Conservation (phyloP, 2,888 invertebrate species). For the Xylota segnis region DNA sequence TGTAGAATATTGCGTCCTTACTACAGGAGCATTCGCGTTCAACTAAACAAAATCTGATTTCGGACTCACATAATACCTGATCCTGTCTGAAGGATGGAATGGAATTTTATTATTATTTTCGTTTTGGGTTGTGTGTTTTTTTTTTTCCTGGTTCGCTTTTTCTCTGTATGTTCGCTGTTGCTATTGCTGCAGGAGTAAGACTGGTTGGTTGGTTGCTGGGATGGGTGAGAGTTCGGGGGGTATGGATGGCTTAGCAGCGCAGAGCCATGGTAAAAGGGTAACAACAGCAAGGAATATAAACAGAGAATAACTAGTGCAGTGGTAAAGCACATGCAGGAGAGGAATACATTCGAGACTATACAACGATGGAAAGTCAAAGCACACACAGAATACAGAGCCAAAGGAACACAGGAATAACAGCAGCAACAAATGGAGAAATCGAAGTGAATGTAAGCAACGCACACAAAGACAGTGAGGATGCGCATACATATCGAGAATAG, state of each 20-base stretch:
- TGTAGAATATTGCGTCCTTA: slow-evolving; percentile 81
- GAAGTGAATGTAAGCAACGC: slow-evolving; percentile 67
- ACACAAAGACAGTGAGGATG: slow-evolving; percentile 67
- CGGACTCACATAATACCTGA: slow-evolving; percentile 76
- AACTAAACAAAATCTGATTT: slow-evolving; percentile 80
- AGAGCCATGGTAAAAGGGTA: slow-evolving; percentile 74
- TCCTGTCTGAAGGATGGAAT: slow-evolving; percentile 76
- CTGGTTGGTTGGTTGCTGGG: slow-evolving; percentile 47
- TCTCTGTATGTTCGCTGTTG: slow-evolving; percentile 71
- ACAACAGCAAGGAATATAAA: slow-evolving; percentile 74
- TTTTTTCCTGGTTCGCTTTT: slow-evolving; percentile 45
- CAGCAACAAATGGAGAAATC: slow-evolving; percentile 70
- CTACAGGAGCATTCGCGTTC: slow-evolving; percentile 83
- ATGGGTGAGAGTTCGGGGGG: slow-evolving; percentile 6
- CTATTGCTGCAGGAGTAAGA: slow-evolving; percentile 76
- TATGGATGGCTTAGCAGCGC: slow-evolving; percentile 53
- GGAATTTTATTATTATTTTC: slow-evolving; percentile 76
- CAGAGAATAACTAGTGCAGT: slow-evolving; percentile 75
- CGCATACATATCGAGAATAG: slow-evolving; percentile 77
- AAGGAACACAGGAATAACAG: slow-evolving; percentile 53
- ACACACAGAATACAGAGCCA: slow-evolving; percentile 56
- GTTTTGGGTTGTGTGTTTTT: slow-evolving; percentile 50
- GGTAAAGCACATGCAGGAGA: slow-evolving; percentile 69
- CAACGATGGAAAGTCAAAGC: slow-evolving; percentile 42
- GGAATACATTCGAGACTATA: slow-evolving; percentile 27